Conservation (phyloP, 1,140 invertebrate species). For the Aphaenogaster floridana region DNA sequence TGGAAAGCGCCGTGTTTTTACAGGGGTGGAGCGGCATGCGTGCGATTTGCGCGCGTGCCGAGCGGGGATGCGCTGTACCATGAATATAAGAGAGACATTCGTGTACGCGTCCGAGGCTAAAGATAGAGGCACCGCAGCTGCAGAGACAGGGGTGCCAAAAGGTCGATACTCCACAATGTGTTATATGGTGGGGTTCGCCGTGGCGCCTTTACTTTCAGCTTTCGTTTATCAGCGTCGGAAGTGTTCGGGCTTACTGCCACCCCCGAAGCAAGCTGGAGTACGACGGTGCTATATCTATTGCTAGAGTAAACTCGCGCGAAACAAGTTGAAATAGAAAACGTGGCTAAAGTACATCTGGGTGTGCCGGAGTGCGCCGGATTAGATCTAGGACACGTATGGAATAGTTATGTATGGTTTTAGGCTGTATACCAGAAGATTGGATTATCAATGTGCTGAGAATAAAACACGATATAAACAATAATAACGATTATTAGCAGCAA, state of each 20-base stretch:
- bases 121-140: slow-evolving; percentile 82
- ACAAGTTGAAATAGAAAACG: slow-evolving; percentile 1
- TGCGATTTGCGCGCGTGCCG: slow-evolving; percentile 31
- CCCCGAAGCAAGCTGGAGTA: neutral
- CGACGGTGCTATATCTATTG: neutral
- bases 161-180: slow-evolving; percentile 81
- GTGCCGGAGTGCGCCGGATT: neutral
- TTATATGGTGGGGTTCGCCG: slow-evolving; percentile 64
- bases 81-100: slow-evolving; percentile 48
- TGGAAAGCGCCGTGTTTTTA: slow-evolving; percentile 32
- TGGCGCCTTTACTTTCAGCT: slow-evolving; percentile 45
- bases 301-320: neutral
- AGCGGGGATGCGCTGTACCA: slow-evolving; percentile 23
- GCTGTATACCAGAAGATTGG: neutral
- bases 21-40: slow-evolving; percentile 27
- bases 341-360: neutral
- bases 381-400: neutral
- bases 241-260: slow-evolving; percentile 3
- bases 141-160: slow-evolving; percentile 80
- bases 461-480: neutral
- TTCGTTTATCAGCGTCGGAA: slow-evolving; percentile 43
- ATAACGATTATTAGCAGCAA: neutral
- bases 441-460: neutral
- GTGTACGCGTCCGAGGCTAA: slow-evolving; percentile 75
- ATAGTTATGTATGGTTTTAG: neutral